Conservation (phyloP, 2,797 vertebrate species). For the Chanos chanos region DNA sequence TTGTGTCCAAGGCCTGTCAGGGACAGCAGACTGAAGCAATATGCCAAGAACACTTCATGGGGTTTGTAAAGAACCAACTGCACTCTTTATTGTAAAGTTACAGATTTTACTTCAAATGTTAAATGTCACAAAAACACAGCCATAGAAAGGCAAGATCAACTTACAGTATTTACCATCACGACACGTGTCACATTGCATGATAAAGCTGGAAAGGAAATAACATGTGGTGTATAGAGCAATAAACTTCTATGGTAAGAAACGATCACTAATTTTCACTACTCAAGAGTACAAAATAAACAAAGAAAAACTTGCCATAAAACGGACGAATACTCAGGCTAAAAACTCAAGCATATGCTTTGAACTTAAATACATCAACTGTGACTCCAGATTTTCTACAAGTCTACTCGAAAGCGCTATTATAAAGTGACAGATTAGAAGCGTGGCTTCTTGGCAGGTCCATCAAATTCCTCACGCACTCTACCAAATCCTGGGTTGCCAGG, state of each 20-base stretch:
- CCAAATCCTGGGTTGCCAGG: constrained; percentile 81
- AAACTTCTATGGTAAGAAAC: constrained; percentile 50
- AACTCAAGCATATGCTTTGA: constrained; percentile 85
- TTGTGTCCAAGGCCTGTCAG: no score
- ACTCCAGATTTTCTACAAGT: constrained; percentile 57
- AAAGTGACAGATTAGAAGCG: constrained; percentile 84
- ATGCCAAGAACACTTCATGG: constrained; percentile 31
- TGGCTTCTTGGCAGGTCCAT: constrained; percentile 95
- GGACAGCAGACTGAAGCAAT: constrained; percentile 20
- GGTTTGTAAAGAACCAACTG: constrained; percentile 67
- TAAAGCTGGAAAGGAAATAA: constrained; percentile 67
- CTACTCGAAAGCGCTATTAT: constrained; percentile 60
- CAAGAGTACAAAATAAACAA: constrained; percentile 67
- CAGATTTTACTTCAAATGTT: constrained; percentile 84
- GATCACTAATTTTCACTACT: constrained; percentile 59
- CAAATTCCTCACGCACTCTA: constrained; percentile 98
- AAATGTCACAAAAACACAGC: constrained; percentile 93
- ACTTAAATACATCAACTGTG: constrained; percentile 76
- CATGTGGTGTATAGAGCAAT: constrained; percentile 62
- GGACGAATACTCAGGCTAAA: constrained; percentile 80
- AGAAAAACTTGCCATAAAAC: constrained; percentile 66
- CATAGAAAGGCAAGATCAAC: constrained; percentile 83
- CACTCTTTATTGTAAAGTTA: constrained; percentile 91
- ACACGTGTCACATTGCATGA: constrained; percentile 72
- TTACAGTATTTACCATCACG: constrained; percentile 74